A percentile compares a stretch with the other conserved stretches of the same genome.
phyloP scores from a whole-genome alignment of 2,113 vertebrate species.

The Dermatemys mawii region DNA sequence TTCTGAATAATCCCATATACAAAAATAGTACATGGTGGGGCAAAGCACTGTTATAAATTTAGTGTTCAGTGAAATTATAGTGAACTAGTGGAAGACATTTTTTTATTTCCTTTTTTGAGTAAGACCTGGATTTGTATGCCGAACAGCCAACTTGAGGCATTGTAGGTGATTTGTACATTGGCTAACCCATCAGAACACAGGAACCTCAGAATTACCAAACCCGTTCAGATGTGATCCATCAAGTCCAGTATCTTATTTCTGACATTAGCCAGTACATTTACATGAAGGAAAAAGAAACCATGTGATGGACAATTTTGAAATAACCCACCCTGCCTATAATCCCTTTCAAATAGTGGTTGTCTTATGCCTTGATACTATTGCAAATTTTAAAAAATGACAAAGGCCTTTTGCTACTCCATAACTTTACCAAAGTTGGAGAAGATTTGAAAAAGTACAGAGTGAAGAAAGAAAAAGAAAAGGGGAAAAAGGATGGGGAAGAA shows the following conservation, averaged over 20 bases:
- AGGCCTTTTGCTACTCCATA: neutral
- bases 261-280: slow-evolving; percentile 49
- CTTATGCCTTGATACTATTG: neutral
- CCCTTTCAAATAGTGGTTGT: neutral
- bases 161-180: neutral
- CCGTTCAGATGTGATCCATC: neutral
- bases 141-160: neutral
- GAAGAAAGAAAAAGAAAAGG: neutral
- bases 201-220: neutral
- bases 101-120: neutral
- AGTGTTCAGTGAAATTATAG: accelerated
- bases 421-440: neutral
- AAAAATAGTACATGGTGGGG: neutral
- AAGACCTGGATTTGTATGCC: neutral
- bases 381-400: neutral
- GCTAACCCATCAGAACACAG: neutral
- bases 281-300: slow-evolving; percentile 23
- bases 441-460: neutral
- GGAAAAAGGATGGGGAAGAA: accelerated
- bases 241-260: slow-evolving; percentile 25
- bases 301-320: slow-evolving; percentile 13
- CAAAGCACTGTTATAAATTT: neutral
- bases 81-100: neutral
- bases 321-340: neutral
- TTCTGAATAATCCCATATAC: neutral